Evolutionary conservation across 2,888 invertebrate species (phyloP).

Genomic region (Doris montereyensis): DNA sequence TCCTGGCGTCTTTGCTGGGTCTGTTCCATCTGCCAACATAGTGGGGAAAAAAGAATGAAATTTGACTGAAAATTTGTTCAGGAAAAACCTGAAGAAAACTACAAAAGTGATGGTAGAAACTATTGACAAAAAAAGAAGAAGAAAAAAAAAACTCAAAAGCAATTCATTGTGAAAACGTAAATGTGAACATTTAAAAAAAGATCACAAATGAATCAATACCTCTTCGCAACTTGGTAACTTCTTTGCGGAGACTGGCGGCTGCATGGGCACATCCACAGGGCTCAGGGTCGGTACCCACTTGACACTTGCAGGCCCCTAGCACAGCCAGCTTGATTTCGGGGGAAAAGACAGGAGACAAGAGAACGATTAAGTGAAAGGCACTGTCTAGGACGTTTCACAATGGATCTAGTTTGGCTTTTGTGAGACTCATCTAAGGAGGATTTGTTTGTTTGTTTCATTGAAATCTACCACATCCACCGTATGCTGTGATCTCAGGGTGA

Average conservation of each 20-base stretch:
- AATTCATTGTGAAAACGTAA: background rate
- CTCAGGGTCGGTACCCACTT: constrained; percentile 55
- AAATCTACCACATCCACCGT: too few species aligned
- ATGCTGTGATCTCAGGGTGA: too few species aligned
- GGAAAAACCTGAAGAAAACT: too few species aligned
- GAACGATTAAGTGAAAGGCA: too few species aligned
- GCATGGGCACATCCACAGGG: constrained; percentile 71
- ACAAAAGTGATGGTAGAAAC: background rate
- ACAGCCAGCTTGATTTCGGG: constrained; percentile 63
- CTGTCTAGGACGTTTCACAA: too few species aligned
- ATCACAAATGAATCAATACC: constrained; percentile 52
- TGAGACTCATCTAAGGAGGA: too few species aligned
- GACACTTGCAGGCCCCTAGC: constrained; percentile 69
- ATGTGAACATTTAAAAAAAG: background rate
- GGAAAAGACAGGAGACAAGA: too few species aligned
- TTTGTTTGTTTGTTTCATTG: too few species aligned
- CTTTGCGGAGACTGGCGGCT: constrained; percentile 65
- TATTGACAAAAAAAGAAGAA: background rate
- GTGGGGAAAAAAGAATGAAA: too few species aligned
- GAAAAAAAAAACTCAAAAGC: too few species aligned
- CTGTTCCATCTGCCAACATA: constrained; percentile 56
- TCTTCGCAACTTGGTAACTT: constrained; percentile 58
- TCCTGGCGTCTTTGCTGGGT: constrained; percentile 60
- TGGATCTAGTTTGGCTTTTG: too few species aligned
- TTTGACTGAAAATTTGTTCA: too few species aligned